These are phyloP conservation scores for Drosophila flavopinicola DNA, from an alignment of 2,888 invertebrate genomes.

Conservation along the genomic window DNA sequence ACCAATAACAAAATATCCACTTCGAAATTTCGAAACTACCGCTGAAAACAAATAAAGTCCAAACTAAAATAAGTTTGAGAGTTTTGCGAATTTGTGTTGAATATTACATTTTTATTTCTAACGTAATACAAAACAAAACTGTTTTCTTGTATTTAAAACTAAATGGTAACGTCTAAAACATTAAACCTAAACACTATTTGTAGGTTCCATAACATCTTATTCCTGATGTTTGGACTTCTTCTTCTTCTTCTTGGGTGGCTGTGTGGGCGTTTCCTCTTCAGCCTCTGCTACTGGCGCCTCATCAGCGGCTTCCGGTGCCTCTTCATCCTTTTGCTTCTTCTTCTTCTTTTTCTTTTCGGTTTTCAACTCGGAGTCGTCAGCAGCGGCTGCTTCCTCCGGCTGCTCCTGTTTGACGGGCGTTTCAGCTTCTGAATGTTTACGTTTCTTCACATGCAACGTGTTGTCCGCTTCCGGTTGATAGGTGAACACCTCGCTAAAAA, in stretches of 20 bases:
- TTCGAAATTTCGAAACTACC: no score
- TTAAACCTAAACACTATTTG: constrained; percentile 27
- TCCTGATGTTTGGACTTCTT: constrained; percentile 60
- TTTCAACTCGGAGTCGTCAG: constrained; percentile 45
- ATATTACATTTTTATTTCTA: constrained; percentile 67
- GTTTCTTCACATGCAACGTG: constrained; percentile 87
- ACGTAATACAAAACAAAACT: constrained; percentile 55
- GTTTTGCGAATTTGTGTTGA: constrained; percentile 1
- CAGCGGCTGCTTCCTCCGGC: constrained; percentile 23
- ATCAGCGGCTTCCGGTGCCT: constrained; percentile 46
- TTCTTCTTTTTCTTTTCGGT: constrained; percentile 81
- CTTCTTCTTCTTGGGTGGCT: constrained; percentile 53
- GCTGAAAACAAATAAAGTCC: no score
- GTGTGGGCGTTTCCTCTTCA: constrained; percentile 29
- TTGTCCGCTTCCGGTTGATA: constrained; percentile 93
- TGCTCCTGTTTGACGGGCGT: constrained; percentile 61
- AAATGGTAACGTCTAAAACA: constrained; percentile 37
- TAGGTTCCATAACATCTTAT: constrained; percentile 7
- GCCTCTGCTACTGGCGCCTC: constrained; percentile 32
- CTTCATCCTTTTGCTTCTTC: constrained; percentile 77
- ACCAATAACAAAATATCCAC: no score
- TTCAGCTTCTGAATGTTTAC: constrained; percentile 85
- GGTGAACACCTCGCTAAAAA: constrained; percentile 89
- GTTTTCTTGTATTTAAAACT: constrained; percentile 36
- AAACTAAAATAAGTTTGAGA: not conserved